A percentile compares a stretch with the other conserved stretches of the same genome.
These are phyloP conservation scores for Urocyon cinereoargenteus DNA, from an alignment of 2,797 vertebrate species.

Conservation along the genomic window DNA sequence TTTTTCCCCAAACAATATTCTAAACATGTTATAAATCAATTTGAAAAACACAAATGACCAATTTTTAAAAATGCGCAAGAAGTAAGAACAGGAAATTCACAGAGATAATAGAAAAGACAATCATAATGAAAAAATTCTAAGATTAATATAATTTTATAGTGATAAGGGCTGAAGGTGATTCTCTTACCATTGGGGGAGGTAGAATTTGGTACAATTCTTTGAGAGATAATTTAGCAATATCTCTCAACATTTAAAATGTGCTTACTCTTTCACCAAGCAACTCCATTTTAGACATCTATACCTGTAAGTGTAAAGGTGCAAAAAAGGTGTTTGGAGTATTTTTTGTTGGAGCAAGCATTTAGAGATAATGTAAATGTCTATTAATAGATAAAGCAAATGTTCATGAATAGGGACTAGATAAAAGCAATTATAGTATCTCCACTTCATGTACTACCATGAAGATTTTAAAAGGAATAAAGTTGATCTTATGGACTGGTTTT, in stretches of 20 bases:
- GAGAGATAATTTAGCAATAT: background rate
- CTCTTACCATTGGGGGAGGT: background rate
- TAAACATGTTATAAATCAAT: background rate
- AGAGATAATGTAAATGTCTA: background rate
- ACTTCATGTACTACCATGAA: background rate
- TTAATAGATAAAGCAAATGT: background rate
- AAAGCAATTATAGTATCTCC: background rate
- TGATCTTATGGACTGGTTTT: background rate
- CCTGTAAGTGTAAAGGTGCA: background rate
- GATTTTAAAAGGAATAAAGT: background rate
- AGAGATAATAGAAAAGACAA: background rate
- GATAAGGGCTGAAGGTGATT: background rate
- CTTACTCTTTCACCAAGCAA: background rate
- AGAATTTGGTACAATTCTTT: background rate
- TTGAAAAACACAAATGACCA: background rate
- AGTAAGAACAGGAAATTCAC: background rate
- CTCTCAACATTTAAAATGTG: background rate
- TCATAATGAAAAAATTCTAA: background rate
- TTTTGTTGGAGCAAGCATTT: background rate
- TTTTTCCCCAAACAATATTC: background rate
- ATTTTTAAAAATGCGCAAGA: background rate
- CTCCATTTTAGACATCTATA: background rate
- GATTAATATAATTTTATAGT: background rate
- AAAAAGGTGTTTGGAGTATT: background rate
- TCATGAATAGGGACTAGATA: background rate